A percentile compares a stretch with the other conserved stretches of the same genome.
Evolutionary conservation across 2,797 vertebrate species (phyloP).

Genomic region (Emydoidea blandingii): DNA sequence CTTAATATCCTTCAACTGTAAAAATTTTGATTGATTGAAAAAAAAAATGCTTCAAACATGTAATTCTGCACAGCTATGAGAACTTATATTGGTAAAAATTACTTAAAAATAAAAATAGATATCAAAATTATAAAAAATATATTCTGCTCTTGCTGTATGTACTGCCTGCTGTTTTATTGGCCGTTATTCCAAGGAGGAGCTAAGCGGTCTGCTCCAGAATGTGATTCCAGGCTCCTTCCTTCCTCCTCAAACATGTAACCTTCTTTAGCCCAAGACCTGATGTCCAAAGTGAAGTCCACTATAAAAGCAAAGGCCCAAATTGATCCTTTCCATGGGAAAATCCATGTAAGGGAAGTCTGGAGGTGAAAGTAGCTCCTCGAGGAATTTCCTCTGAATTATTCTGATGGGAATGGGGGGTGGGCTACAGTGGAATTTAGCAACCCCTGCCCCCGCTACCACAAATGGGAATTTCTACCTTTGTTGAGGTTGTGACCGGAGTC

Average conservation of each 20-base stretch:
- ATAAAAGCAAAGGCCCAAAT: neutral
- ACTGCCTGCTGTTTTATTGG: neutral
- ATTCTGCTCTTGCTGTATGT: neutral
- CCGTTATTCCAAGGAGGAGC: neutral
- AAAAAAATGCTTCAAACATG: neutral
- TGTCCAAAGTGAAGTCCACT: neutral
- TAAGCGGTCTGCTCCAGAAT: neutral
- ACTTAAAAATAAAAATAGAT: neutral
- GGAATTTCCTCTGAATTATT: neutral
- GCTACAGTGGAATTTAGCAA: neutral
- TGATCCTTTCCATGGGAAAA: neutral
- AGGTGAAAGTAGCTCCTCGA: neutral
- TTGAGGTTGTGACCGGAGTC: too few relatives aligned
- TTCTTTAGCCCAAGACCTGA: neutral
- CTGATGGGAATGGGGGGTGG: neutral
- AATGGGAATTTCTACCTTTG: accelerated
- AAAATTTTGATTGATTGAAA: neutral
- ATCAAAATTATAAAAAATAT: neutral
- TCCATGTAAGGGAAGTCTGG: neutral
- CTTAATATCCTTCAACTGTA: neutral
- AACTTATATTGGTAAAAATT: neutral
- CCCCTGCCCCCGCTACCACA: accelerated
- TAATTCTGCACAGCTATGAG: neutral
- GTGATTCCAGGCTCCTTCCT: neutral
- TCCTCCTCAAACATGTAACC: neutral